A percentile compares a stretch with the other conserved stretches of the same genome.
phyloP scores from a whole-genome alignment of 2,888 invertebrate genomes.

The Nomada goodeniana region DNA sequence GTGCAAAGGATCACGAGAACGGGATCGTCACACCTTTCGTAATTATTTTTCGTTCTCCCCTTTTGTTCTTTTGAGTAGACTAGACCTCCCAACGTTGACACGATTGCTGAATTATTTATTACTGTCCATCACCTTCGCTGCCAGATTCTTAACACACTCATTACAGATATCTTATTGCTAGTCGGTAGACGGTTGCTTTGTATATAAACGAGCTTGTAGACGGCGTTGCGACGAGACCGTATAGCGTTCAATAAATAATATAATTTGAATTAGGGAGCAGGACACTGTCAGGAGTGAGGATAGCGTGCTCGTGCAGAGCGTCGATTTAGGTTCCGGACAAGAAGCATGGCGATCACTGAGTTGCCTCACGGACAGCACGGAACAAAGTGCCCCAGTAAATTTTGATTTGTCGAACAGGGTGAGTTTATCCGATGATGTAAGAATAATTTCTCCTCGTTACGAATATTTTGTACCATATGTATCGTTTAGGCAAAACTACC shows the following conservation, averaged over 20 bases:
- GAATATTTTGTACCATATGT: no score
- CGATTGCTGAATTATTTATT: not conserved
- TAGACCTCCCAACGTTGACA: not conserved
- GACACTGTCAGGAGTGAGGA: slow-evolving; percentile 83
- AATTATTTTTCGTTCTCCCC: slow-evolving; percentile 63
- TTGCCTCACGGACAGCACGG: slow-evolving; percentile 94
- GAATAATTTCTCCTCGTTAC: not conserved
- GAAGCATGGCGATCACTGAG: slow-evolving; percentile 94
- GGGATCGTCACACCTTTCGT: slow-evolving; percentile 67
- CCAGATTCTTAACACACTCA: no score
- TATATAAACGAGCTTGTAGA: not conserved
- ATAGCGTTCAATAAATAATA: not conserved
- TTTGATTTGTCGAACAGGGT: slow-evolving; percentile 97
- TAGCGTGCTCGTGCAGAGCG: slow-evolving; percentile 84
- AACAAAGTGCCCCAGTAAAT: slow-evolving; percentile 95
- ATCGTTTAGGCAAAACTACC: slow-evolving; percentile 93
- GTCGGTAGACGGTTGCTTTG: not conserved
- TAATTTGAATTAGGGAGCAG: slow-evolving; percentile 71
- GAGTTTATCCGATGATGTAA: slow-evolving; percentile 71
- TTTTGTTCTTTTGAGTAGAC: slow-evolving; percentile 9
- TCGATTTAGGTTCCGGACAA: slow-evolving; percentile 85
- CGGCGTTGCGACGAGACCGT: no score
- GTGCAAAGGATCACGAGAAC: slow-evolving; percentile 62
- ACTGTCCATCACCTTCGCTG: not conserved
- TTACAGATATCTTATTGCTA: no score